Evolutionary conservation across 2,888 invertebrate genomes (phyloP).

Genomic region (Harpalus rufipes): DNA sequence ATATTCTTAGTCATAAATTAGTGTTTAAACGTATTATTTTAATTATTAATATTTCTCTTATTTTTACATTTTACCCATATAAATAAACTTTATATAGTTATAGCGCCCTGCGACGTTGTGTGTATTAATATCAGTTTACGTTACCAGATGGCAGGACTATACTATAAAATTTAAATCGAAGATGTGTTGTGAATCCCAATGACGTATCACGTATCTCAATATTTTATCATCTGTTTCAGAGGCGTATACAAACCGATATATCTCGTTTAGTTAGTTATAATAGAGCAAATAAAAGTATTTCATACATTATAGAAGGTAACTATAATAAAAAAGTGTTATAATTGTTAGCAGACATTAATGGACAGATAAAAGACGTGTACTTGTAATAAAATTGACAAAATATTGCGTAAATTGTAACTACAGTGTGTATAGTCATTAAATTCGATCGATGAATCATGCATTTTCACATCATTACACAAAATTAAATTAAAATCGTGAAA

Average conservation of each 20-base stretch:
- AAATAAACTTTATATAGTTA: background rate
- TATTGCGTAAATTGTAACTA: background rate
- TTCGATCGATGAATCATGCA: slow-evolving; percentile 6
- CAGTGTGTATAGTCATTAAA: background rate
- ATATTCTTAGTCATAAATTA: too few species aligned
- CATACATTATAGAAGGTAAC: background rate
- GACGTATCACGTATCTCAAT: background rate
- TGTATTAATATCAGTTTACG: background rate
- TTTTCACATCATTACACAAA: slow-evolving; percentile 9
- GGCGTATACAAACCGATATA: background rate
- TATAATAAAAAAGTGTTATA: background rate
- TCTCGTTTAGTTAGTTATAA: background rate
- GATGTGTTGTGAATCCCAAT: background rate
- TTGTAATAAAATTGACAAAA: background rate
- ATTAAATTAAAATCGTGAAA: background rate
- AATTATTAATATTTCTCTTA: too few species aligned
- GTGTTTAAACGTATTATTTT: too few species aligned
- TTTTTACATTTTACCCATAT: too few species aligned
- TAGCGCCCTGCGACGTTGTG: background rate
- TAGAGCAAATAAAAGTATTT: background rate
- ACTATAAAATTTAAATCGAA: background rate
- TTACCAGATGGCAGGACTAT: background rate
- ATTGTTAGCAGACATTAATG: too few species aligned
- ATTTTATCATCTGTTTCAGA: background rate
- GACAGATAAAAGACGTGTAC: background rate